phyloP scores from a whole-genome alignment of 2,113 vertebrate genomes.

The Takifugu bimaculatus region DNA sequence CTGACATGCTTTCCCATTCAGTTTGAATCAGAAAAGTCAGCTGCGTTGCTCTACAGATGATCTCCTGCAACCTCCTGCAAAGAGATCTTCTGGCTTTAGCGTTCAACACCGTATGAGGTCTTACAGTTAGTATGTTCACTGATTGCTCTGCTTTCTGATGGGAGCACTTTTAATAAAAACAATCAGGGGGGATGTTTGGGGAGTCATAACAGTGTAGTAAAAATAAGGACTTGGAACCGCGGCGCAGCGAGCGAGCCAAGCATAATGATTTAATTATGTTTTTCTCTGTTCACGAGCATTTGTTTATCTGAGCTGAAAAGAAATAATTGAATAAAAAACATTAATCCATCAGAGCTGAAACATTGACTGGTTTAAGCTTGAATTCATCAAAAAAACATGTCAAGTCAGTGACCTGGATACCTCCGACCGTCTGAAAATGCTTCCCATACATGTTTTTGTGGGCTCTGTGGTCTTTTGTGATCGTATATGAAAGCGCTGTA shows the following conservation, averaged over 20 bases:
- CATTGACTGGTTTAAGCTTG: constrained; percentile 27
- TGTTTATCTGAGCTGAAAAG: constrained; percentile 36
- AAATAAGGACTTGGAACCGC: constrained; percentile 1
- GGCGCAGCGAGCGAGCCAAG: constrained; percentile 12
- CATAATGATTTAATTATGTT: constrained; percentile 40
- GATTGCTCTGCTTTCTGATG: too few species aligned
- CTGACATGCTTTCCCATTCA: constrained; percentile 47
- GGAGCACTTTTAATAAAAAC: too few species aligned
- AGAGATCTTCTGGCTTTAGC: constrained; percentile 13
- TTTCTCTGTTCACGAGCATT: constrained; percentile 34
- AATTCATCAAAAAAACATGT: constrained; percentile 23
- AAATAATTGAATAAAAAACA: constrained; percentile 29
- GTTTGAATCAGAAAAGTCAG: constrained; percentile 45
- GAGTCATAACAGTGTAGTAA: too few species aligned
- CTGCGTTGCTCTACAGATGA: constrained; percentile 36
- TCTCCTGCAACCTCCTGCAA: constrained; percentile 11
- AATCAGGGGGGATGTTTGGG: too few species aligned
- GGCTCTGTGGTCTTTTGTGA: too few species aligned
- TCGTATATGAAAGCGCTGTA: neutral
- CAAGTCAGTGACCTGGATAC: constrained; percentile 30
- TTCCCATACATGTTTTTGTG: neutral
- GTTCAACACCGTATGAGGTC: too few species aligned
- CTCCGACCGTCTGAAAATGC: constrained; percentile 7
- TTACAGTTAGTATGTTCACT: too few species aligned
- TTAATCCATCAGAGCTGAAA: constrained; percentile 35